phyloP scores from a whole-genome alignment of 2,113 vertebrate species.

The Muscicapa adusta region DNA sequence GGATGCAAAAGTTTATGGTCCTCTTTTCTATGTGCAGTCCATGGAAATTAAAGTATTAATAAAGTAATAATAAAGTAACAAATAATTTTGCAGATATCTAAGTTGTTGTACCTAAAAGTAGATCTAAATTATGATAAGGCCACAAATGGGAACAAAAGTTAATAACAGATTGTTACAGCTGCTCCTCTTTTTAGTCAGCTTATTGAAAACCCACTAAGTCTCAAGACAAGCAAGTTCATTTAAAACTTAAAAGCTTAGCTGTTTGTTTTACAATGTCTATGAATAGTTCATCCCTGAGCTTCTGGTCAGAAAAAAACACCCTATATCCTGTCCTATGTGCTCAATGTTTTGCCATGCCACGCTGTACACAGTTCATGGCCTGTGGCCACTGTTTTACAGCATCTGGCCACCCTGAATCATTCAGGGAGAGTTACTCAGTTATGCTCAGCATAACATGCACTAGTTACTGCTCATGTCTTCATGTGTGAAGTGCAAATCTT shows the following conservation, averaged over 20 bases:
- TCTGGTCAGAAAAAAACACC: background rate
- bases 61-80: background rate
- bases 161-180: background rate
- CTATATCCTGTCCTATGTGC: background rate
- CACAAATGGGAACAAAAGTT: background rate
- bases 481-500: background rate
- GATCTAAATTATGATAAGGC: background rate
- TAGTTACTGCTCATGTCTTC: background rate
- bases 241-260: background rate
- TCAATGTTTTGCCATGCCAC: background rate
- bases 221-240: background rate
- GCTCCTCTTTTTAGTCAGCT: background rate
- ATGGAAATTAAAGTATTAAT: background rate
- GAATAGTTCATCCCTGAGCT: background rate
- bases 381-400: background rate
- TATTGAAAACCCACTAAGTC: background rate
- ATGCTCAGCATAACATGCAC: background rate
- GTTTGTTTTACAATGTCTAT: background rate
- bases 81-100: background rate
- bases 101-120: background rate
- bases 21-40: background rate
- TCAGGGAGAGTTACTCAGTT: background rate
- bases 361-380: background rate
- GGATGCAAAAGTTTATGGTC: background rate
- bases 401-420: background rate